Evolutionary conservation across 2,113 vertebrate species (phyloP), one percentile per base, ranked within the genome.

Genomic region (Gadus chalcogrammus): DNA sequence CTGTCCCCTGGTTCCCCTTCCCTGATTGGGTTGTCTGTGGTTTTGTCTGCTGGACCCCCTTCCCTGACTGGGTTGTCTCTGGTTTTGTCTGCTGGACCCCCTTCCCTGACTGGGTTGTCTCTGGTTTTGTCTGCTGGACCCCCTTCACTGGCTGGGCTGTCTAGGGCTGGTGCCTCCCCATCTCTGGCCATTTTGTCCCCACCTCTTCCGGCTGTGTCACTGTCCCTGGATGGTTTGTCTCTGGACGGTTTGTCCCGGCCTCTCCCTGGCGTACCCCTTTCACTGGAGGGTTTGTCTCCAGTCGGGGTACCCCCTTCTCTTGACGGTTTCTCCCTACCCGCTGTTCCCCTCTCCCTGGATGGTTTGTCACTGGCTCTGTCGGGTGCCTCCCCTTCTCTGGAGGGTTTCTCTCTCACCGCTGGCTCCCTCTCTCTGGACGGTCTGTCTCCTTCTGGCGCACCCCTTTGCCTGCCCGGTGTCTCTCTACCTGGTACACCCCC

Each of bases 141-240:
- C 16, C 38, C 63, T 7, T 27, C 35, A 70, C 67, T 80, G 17
- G 71, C 28, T 4, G 55, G n/a, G 69, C 64, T 77, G 35, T 64
- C 24, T 61, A 13, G 27, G 22, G 7, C 24, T 28, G 5, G 13
- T 55, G 7, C 20, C 9, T 20, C 24, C 8, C 22, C 18, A 11
- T 79, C 68, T 60, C 31, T 71, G 15, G 2, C 48, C 7, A 63
- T 35, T 65, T 71, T 79, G 18, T 31, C 52, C 16, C 22, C 12
- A 13, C 42, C 18, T 52, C 48, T 13, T 15, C 18, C n/a, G 62
- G 62, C 12, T 56, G 53, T 16, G 5, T 69, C 70, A 17, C 48
- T 55, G 4, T 31, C 42, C 71, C 64, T 80, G n/a, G 71, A 35
- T 8, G 53, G 15, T 71, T 61, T 77, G 28, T 63, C 22, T 12